Base-by-base conservation (phyloP, 2,113 vertebrate species). In the Mesembrinibis cayennensis region DNA sequence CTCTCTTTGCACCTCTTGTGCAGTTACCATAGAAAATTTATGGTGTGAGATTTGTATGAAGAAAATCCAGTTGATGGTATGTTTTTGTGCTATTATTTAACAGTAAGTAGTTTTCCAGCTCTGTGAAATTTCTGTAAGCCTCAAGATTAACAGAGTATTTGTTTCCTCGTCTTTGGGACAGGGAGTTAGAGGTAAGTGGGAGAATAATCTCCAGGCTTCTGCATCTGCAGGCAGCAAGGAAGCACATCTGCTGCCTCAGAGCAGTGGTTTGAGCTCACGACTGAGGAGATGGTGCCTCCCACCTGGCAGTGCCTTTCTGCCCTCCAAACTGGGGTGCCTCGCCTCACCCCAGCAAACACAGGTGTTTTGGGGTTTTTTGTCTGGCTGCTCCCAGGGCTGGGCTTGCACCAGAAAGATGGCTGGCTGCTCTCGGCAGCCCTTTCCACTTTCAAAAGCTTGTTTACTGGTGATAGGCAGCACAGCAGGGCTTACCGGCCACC, bases 21-120 rank as follows among this genome's bases (percentile, higher is more conserved):
- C 50, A 87, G 77, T 89, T 94, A 55, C 65, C 17, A 8, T 56
- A 83, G 80, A 66, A 91, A 79, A 92, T 44, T 52, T 67, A 81
- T 11, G 40, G n/a, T 83, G 76, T 76, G 82, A 82, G 42, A 56
- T 38, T 79, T 65, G 17, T 32, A 11, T 67, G 76, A 88, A 56
- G 63, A 61, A 89, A 78, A 76, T 29, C 6, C 50, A 63, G 34
- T 53, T 79, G 40, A 56, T 58, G 62, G 29, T 63, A 40, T 61
- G 38, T 17, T 83, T 92, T 84, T 78, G 23, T 95, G 82, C 86
- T 74, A 4, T 62, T 93, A 74, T 77, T 94, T 82, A 70, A 45
- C n/a, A 71, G 22, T 82, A 63, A 94, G 76, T 83, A 89, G 63
- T 96, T 97, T 94, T 92, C 89, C 93, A 89, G 63, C 55, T 83